Percentiles rank a stretch among this genome's conserved stretches.
Evolutionary conservation across 2,888 invertebrate genomes (phyloP).

Genomic region (Papilio protenor): DNA sequence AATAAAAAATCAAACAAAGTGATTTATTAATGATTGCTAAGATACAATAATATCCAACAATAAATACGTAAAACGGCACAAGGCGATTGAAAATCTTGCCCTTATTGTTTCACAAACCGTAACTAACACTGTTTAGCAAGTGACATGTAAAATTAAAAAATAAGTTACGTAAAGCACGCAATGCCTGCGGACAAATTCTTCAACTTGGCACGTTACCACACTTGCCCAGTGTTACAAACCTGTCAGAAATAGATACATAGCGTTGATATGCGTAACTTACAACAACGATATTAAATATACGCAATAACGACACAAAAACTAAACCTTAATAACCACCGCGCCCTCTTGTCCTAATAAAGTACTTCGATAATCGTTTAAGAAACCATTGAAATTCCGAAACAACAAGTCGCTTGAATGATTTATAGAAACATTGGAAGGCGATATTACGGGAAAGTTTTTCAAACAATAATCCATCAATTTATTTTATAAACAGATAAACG

Average conservation of each 20-base stretch:
- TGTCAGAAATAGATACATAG: slow-evolving; percentile 60
- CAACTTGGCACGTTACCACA: slow-evolving; percentile 63
- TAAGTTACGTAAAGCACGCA: slow-evolving; percentile 73
- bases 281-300: slow-evolving; percentile 60
- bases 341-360: slow-evolving; percentile 47
- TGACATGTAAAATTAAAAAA: slow-evolving; percentile 67
- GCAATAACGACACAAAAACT: slow-evolving; percentile 61
- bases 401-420: slow-evolving; percentile 19
- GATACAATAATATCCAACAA: not conserved
- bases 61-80: slow-evolving; percentile 5
- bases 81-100: slow-evolving; percentile 54
- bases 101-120: slow-evolving; percentile 75
- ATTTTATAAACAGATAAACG: not conserved
- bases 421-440: slow-evolving; percentile 21
- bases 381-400: slow-evolving; percentile 32
- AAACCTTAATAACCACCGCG: slow-evolving; percentile 58
- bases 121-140: slow-evolving; percentile 64
- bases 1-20: not conserved
- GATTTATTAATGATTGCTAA: not conserved
- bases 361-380: slow-evolving; percentile 32
- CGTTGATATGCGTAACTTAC: slow-evolving; percentile 61
- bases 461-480: not conserved
- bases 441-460: slow-evolving; percentile 10
- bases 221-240: slow-evolving; percentile 61
- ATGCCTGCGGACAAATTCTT: slow-evolving; percentile 61